A percentile compares a stretch with the other conserved stretches of the same genome.
Evolutionary conservation across 2,113 vertebrate genomes (phyloP).

Genomic region (Mellivora capensis): DNA sequence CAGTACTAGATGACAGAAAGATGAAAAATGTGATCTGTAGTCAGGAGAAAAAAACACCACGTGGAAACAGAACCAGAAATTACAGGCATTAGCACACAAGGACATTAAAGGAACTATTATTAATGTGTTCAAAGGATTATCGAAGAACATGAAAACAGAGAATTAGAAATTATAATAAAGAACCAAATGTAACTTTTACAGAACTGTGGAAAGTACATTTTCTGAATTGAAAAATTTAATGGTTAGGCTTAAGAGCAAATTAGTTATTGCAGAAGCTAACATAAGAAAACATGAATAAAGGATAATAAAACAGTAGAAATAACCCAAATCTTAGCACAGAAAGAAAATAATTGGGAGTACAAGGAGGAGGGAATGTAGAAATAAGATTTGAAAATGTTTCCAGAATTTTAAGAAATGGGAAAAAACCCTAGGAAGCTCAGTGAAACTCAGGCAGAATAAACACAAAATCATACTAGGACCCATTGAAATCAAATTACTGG

Average conservation of each 20-base stretch:
- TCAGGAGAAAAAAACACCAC: background rate
- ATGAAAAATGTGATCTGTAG: background rate
- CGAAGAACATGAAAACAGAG: background rate
- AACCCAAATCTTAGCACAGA: background rate
- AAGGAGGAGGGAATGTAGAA: background rate
- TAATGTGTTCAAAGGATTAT: background rate
- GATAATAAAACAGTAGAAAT: background rate
- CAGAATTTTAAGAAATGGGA: background rate
- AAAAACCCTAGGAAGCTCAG: background rate
- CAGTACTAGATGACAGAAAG: background rate
- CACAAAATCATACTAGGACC: background rate
- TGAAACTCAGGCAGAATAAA: background rate
- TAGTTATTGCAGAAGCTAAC: background rate
- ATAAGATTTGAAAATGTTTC: background rate
- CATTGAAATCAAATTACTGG: background rate
- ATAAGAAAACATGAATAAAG: background rate
- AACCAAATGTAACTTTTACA: background rate
- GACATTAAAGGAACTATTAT: background rate
- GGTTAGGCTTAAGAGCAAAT: background rate
- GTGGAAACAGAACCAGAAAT: background rate
- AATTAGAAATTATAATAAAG: conserved; percentile 17
- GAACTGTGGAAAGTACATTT: conserved; percentile 6
- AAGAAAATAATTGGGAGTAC: background rate
- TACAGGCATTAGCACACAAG: background rate
- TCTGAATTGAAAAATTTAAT: background rate